Evolutionary conservation across 2,113 vertebrate species (phyloP).

Genomic region (Mustela nigripes): DNA sequence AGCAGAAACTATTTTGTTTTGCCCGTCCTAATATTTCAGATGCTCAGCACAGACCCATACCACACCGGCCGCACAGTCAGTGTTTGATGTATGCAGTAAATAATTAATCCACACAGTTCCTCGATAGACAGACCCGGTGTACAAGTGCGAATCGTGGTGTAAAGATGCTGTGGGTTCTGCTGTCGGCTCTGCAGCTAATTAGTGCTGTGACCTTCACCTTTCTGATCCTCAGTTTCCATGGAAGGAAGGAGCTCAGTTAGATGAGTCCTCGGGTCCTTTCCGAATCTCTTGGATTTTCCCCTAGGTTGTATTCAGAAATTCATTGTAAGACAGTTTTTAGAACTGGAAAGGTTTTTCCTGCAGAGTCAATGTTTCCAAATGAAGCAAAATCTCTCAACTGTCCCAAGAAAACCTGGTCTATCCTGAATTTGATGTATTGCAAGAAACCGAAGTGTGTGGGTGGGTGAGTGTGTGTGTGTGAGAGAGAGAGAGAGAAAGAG

Average conservation of each 20-base stretch:
- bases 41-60: neutral
- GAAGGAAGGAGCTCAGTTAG: neutral
- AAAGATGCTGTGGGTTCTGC: neutral
- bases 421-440: constrained; percentile 15
- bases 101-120: neutral
- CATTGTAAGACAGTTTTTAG: neutral
- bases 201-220: neutral
- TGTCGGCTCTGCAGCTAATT: neutral
- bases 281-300: neutral
- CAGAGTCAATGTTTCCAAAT: neutral
- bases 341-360: neutral
- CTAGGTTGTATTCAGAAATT: neutral
- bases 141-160: neutral
- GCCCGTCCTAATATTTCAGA: neutral
- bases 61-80: neutral
- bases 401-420: neutral
- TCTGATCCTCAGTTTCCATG: neutral
- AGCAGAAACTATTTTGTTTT: neutral
- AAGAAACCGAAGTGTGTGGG: neutral
- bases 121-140: neutral
- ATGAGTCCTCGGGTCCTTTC: neutral
- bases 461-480: neutral
- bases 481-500: neutral
- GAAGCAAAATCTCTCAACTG: neutral
- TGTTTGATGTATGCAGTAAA: neutral